A percentile compares a stretch with the other conserved stretches of the same genome.
Conservation (phyloP, 2,797 vertebrate species). For the Melanotaenia maccullochi region DNA sequence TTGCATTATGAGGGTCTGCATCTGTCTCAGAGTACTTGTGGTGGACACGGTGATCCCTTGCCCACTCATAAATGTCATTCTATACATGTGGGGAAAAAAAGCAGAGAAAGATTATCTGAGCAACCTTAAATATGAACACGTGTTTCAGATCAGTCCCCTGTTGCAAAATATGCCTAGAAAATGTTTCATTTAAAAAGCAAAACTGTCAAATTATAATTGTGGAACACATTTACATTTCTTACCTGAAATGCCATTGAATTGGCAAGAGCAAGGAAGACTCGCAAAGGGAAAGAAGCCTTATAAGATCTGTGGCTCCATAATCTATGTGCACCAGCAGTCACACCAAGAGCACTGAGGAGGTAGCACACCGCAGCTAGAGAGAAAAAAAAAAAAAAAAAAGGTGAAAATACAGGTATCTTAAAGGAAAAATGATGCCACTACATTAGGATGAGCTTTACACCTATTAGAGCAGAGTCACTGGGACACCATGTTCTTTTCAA, state of each 20-base stretch:
- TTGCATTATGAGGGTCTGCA: conserved; percentile 92
- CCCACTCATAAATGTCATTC: conserved; percentile 94
- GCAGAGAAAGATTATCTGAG: background rate
- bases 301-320: conserved; percentile 96
- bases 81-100: conserved; percentile 58
- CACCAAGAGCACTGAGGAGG: conserved; percentile 85
- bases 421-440: conserved; percentile 32
- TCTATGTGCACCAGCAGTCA: conserved; percentile 93
- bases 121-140: background rate
- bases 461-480: conserved; percentile 39
- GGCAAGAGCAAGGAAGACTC: conserved; percentile 86
- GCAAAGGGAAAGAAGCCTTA: conserved; percentile 89
- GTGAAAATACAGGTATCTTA: conserved; percentile 36
- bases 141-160: background rate
- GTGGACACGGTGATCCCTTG: conserved; percentile 91
- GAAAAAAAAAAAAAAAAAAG: background rate
- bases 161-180: background rate
- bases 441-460: conserved; percentile 38
- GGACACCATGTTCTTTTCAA: conserved; percentile 58
- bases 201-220: background rate
- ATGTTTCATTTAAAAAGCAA: background rate
- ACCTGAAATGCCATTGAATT: conserved; percentile 98
- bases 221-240: conserved; percentile 1
- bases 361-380: conserved; percentile 84
- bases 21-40: conserved; percentile 96